phyloP scores from a whole-genome alignment of 2,113 vertebrate genomes.

The Chaetura pelagica region DNA sequence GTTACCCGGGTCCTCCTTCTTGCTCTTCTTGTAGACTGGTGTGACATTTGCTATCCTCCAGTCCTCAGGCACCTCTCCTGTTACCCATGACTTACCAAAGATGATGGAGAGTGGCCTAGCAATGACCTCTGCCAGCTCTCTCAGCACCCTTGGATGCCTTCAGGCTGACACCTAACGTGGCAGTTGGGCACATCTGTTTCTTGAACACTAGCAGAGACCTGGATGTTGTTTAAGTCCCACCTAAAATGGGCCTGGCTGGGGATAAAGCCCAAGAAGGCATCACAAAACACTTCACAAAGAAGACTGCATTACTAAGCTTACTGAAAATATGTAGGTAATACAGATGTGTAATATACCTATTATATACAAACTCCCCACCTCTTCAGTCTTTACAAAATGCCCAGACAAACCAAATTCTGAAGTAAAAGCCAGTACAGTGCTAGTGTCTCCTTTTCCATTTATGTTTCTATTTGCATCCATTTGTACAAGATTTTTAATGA shows the following conservation, averaged over 20 bases:
- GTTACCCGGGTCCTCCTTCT: too few species aligned
- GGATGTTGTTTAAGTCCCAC: not conserved
- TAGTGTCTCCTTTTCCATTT: not conserved
- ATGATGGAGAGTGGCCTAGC: too few species aligned
- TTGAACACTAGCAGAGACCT: not conserved
- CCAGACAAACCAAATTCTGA: not conserved
- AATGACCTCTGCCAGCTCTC: too few species aligned
- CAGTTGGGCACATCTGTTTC: not conserved
- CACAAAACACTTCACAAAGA: not conserved
- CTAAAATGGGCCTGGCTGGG: not conserved
- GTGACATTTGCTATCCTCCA: too few species aligned
- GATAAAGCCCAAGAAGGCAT: not conserved
- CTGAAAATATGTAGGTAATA: not conserved
- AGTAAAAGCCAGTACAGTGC: not conserved
- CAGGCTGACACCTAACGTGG: not conserved
- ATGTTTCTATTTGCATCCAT: conserved; percentile 8
- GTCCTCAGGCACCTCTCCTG: too few species aligned
- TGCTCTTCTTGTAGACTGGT: too few species aligned
- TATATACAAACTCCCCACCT: not conserved
- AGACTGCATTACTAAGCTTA: not conserved
- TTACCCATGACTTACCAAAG: too few species aligned
- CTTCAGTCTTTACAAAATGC: not conserved
- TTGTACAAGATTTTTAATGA: not conserved
- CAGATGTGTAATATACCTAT: not conserved
- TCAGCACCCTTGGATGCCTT: too few species aligned